Evolutionary conservation across 2,113 vertebrate genomes (phyloP), one percentile per base, ranked within the genome.

Genomic region (Antechinus stuartii): DNA sequence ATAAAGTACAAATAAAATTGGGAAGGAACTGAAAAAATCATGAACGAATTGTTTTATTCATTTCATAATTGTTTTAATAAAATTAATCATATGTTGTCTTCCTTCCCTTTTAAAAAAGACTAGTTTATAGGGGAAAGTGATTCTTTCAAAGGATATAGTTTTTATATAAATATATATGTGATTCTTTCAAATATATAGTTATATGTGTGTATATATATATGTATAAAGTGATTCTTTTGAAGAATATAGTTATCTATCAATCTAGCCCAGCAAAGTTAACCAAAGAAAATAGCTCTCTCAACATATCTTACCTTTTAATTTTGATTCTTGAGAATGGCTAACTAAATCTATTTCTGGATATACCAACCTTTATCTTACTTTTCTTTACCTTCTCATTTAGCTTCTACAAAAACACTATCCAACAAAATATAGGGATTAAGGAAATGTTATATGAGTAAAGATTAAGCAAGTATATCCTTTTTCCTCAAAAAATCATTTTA

Each of bases 61-160:
- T 47, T 91, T 92, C 30, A 68, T 26, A 91, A 89, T 84, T n/a
- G 35, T 92, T 94, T 95, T 92, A 90, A 57, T 76, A 94, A 89
- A 94, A 94, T 42, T 55, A 76, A 90, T 93, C 93, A 26, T 61
- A 92, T 91, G 16, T 55, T 30, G 30, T 68, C 3, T 35, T 68
- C 35, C 61, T 68, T 68, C 12, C 30, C 61, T n/a, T 19, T 68
- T 57, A 27, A 68, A 68, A 68, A 35, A 68, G 61, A 68, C 11
- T 68, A 68, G 30, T 10, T 95, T 35, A 89, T 94, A 53, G 93
- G 57, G 89, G 12, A 61, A 30, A 91, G 90, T 90, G 50, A 91
- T 30, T 93, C 47, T 50, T 49, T 49, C 50, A 8, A 50, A 50
- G 50, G 50, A 50, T 50, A 50, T 50, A 50, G 50, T 49, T 50